A percentile compares a stretch with the other conserved stretches of the same genome.
These are phyloP conservation scores for Oophaga sylvatica DNA, from an alignment of 2,797 vertebrate genomes.

Conservation along the genomic window DNA sequence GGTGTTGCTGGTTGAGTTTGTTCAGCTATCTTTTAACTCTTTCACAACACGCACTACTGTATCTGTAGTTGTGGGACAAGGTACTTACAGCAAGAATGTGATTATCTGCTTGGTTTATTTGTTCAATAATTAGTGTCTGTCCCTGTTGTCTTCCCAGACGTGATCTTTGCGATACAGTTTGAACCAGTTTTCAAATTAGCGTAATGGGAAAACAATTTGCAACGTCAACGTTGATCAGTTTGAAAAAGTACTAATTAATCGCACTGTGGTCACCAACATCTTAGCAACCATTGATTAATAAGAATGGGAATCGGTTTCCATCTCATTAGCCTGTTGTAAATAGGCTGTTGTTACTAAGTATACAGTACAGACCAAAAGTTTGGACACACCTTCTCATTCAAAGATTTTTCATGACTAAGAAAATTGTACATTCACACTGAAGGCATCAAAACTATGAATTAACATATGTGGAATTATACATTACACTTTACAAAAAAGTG, in stretches of 20 bases:
- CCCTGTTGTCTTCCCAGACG: constrained; percentile 20
- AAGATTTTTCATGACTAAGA: too few species aligned
- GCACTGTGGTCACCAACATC: constrained; percentile 42
- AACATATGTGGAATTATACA: too few species aligned
- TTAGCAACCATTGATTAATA: constrained; percentile 54
- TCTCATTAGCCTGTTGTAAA: constrained; percentile 35
- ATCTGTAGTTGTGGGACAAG: neutral
- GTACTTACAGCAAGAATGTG: neutral
- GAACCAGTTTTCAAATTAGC: constrained; percentile 46
- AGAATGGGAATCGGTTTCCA: constrained; percentile 19
- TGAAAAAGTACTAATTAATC: constrained; percentile 59
- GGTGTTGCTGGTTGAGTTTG: constrained; percentile 49
- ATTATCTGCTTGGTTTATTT: constrained; percentile 12
- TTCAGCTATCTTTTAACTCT: constrained; percentile 62
- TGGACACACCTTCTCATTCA: too few species aligned
- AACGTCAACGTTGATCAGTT: constrained; percentile 53
- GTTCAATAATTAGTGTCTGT: constrained; percentile 47
- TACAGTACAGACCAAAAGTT: too few species aligned
- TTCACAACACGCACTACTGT: neutral
- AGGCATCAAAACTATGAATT: too few species aligned
- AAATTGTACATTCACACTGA: too few species aligned
- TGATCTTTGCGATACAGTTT: constrained; percentile 27
- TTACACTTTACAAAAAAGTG: too few species aligned
- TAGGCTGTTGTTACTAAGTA: constrained; percentile 20
- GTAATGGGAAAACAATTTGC: constrained; percentile 54